Conservation (phyloP, 2,888 invertebrate genomes). For the Oconnorella tubifera region DNA sequence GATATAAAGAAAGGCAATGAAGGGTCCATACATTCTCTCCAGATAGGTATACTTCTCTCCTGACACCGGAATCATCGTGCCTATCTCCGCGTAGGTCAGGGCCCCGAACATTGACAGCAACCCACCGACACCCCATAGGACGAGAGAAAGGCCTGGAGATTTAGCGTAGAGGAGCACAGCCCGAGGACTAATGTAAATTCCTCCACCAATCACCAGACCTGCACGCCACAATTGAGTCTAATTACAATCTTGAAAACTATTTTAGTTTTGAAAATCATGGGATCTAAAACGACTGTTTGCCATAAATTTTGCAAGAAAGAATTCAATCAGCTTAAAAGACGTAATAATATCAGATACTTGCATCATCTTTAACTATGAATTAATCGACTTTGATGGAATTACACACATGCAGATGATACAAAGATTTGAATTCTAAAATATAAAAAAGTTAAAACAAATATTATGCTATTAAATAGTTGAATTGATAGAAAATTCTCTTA, state of each 20-base stretch:
- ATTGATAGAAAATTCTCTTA: no score
- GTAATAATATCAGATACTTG: no score
- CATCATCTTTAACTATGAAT: no score
- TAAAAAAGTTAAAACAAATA: no score
- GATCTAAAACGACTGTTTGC: no score
- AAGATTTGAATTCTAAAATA: no score
- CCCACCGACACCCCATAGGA: conserved; percentile 86
- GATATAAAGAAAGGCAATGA: conserved; percentile 49
- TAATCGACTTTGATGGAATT: no score
- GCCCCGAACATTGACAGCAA: conserved; percentile 73
- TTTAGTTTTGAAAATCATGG: not conserved
- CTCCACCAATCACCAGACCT: conserved; percentile 28
- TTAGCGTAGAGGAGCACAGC: conserved; percentile 60
- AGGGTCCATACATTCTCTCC: conserved; percentile 49
- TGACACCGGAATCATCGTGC: conserved; percentile 71
- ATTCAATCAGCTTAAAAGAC: no score
- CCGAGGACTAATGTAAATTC: conserved; percentile 29
- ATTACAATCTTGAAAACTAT: not conserved
- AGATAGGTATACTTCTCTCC: conserved; percentile 60
- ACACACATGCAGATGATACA: no score
- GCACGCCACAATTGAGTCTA: not conserved
- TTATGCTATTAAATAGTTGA: no score
- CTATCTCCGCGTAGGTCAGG: conserved; percentile 84
- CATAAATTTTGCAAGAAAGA: no score
- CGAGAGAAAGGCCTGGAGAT: conserved; percentile 69